These are phyloP conservation scores for Sussaba pulchella DNA, from an alignment of 2,888 invertebrate species.

Conservation along the genomic window DNA sequence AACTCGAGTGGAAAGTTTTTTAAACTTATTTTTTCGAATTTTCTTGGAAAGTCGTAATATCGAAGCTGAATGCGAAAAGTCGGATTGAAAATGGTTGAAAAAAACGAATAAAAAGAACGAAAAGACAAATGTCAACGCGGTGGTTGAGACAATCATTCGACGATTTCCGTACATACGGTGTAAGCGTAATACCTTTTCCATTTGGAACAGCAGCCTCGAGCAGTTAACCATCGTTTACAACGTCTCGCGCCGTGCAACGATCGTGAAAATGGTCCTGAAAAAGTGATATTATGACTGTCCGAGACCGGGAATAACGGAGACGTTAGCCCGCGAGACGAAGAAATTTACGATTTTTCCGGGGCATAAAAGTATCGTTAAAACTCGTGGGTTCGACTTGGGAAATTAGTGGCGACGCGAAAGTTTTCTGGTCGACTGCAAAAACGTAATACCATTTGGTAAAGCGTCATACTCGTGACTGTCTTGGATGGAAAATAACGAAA, in stretches of 20 bases:
- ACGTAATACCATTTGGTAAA: constrained; percentile 17
- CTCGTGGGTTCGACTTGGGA: constrained; percentile 16
- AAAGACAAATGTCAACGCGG: constrained; percentile 13
- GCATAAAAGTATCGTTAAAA: constrained; percentile 42
- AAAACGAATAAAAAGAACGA: not conserved
- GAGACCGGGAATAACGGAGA: not conserved
- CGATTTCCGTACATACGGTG: constrained; percentile 37
- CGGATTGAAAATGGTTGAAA: not conserved
- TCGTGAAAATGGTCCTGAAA: constrained; percentile 1
- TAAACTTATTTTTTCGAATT: too few species aligned
- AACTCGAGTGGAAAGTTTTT: too few species aligned
- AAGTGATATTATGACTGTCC: constrained; percentile 13
- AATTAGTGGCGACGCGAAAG: constrained; percentile 37
- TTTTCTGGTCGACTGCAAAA: constrained; percentile 18
- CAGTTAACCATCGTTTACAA: constrained; percentile 35
- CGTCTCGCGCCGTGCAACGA: constrained; percentile 18
- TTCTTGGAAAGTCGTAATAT: not conserved
- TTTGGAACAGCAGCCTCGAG: constrained; percentile 42
- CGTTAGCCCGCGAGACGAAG: constrained; percentile 21
- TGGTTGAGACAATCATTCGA: constrained; percentile 28
- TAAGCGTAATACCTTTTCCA: constrained; percentile 40
- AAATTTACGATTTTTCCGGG: constrained; percentile 42
- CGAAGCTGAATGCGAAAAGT: not conserved
- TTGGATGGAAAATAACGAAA: constrained; percentile 17
- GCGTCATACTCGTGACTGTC: not conserved